A percentile compares a stretch with the other conserved stretches of the same genome.
Evolutionary conservation across 1,140 invertebrate species (phyloP).

Genomic region (Temnothorax nylanderi): DNA sequence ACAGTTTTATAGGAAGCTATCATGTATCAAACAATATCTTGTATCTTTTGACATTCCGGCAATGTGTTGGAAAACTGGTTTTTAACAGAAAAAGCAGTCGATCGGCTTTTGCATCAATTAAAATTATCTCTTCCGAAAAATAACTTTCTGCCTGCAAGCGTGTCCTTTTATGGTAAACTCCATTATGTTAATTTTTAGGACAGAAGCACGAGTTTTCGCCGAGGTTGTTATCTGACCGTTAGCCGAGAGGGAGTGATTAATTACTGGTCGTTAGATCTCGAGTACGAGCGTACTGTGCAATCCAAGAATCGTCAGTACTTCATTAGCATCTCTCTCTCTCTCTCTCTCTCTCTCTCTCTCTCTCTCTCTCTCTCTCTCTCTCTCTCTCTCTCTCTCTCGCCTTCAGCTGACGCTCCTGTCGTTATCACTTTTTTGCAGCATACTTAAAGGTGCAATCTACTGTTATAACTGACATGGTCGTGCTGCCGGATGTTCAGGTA

Average conservation of each 20-base stretch:
- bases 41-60: not conserved
- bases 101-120: not conserved
- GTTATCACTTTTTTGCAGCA: slow-evolving; percentile 75
- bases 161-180: not conserved
- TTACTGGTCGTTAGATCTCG: slow-evolving; percentile 89
- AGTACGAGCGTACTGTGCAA: slow-evolving; percentile 86
- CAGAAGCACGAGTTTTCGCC: slow-evolving; percentile 85
- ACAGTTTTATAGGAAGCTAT: not conserved
- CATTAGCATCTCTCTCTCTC: not conserved
- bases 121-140: not conserved
- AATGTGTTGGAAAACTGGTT: not conserved
- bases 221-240: slow-evolving; percentile 89
- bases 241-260: slow-evolving; percentile 90
- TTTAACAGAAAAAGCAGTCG: not conserved
- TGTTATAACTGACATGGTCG: slow-evolving; percentile 89
- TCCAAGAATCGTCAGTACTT: slow-evolving; percentile 87
- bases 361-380: too few species aligned
- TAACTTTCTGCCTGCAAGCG: not conserved
- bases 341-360: too few species aligned
- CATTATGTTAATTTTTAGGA: slow-evolving; percentile 78
- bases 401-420: not conserved
- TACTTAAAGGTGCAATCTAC: slow-evolving; percentile 86
- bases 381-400: not conserved
- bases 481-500: slow-evolving; percentile 90
- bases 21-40: not conserved